phyloP scores from a whole-genome alignment of 2,888 invertebrate species.

The Nowickia ferox region DNA sequence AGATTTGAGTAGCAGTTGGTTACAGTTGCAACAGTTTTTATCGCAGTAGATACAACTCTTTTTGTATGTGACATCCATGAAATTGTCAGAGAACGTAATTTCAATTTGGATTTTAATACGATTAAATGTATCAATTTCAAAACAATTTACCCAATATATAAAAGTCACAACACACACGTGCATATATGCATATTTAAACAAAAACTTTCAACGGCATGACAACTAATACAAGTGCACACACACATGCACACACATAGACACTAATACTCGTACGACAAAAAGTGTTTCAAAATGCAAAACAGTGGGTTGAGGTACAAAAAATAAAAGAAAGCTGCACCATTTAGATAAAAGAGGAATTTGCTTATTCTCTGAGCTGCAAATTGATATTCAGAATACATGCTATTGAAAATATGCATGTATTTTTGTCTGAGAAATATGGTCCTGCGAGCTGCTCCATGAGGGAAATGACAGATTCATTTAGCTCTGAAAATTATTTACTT shows the following conservation, averaged over 20 bases:
- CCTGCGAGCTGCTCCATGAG: too few relatives aligned
- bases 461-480: too few relatives aligned
- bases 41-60: not conserved
- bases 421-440: too few relatives aligned
- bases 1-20: not conserved
- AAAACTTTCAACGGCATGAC: constrained; percentile 9
- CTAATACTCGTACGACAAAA: too few relatives aligned
- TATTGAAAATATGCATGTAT: too few relatives aligned
- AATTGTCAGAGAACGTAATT: constrained; percentile 67
- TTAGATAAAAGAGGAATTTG: not conserved
- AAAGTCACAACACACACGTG: constrained; percentile 36
- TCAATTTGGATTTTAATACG: constrained; percentile 71
- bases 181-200: not conserved
- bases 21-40: constrained; percentile 21
- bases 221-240: not conserved
- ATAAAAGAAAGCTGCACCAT: not conserved
- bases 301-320: not conserved
- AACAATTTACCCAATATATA: constrained; percentile 62
- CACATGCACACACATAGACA: too few relatives aligned
- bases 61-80: constrained; percentile 62
- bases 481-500: too few relatives aligned
- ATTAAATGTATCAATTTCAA: constrained; percentile 72
- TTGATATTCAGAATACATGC: too few relatives aligned
- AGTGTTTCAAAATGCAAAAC: not conserved
- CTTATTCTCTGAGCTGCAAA: not conserved